Evolutionary conservation across 1,140 invertebrate genomes (phyloP).

Genomic region (Bombus pyrosoma): DNA sequence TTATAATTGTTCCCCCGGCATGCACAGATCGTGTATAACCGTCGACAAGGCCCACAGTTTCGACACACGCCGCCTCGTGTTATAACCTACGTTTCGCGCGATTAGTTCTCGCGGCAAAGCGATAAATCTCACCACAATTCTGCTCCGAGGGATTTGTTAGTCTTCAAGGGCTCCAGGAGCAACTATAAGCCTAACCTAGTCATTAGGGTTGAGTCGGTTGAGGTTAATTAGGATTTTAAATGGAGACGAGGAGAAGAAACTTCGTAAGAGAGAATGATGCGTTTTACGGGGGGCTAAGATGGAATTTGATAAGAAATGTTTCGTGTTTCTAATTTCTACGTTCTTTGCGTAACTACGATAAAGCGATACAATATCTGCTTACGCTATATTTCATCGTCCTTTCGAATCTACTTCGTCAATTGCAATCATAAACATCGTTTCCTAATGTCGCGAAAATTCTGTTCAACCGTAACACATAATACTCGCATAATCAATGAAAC

Average conservation of each 20-base stretch:
- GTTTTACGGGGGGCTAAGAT: too few relatives aligned
- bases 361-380: too few relatives aligned
- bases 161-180: neutral
- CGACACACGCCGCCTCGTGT: constrained; percentile 32
- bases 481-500: neutral
- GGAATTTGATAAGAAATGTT: too few relatives aligned
- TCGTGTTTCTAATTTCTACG: too few relatives aligned
- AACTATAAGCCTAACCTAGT: neutral
- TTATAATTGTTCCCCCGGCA: constrained; percentile 70
- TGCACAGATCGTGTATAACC: constrained; percentile 56
- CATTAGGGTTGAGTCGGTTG: neutral
- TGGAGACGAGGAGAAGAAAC: too few relatives aligned
- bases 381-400: too few relatives aligned
- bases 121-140: neutral
- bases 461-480: neutral
- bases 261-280: too few relatives aligned
- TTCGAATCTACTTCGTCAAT: neutral
- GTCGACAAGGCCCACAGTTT: constrained; percentile 44
- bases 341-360: too few relatives aligned
- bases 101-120: neutral
- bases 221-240: neutral
- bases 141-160: neutral
- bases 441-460: neutral
- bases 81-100: constrained; percentile 36
- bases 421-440: neutral